Evolutionary conservation across 2,113 vertebrate species (phyloP).

Genomic region (Chaetura pelagica): DNA sequence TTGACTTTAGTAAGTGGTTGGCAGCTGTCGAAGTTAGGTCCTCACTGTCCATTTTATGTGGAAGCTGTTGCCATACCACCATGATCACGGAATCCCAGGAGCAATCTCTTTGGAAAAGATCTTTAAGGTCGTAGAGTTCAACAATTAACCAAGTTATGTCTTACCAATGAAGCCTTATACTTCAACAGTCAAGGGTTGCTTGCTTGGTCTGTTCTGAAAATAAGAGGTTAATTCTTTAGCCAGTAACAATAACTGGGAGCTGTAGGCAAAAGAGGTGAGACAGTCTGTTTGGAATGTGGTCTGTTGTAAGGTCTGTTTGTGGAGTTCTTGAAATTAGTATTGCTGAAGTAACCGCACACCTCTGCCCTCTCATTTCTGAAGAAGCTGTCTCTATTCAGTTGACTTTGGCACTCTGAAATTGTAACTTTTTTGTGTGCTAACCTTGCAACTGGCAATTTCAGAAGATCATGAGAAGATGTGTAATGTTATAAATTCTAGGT

Average conservation of each 20-base stretch:
- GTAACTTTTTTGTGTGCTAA: neutral
- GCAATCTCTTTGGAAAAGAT: too few species aligned
- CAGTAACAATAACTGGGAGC: neutral
- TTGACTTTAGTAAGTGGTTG: neutral
- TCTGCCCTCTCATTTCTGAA: neutral
- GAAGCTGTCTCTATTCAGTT: neutral
- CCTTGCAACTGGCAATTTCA: neutral
- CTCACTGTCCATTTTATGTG: neutral
- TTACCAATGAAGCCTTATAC: neutral
- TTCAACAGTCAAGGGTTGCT: neutral
- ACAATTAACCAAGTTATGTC: too few species aligned
- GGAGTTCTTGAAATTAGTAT: neutral
- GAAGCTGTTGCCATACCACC: neutral
- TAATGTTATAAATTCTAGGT: neutral
- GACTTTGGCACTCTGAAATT: neutral
- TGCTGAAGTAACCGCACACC: accelerated
- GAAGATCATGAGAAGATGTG: neutral
- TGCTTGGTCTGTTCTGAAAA: neutral
- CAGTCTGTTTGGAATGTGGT: neutral
- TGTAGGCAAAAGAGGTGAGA: neutral
- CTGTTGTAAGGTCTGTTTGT: neutral
- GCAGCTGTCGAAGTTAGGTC: neutral
- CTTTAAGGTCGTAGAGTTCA: too few species aligned
- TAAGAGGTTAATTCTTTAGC: neutral
- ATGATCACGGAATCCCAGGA: neutral